Conservation (phyloP, 1,140 invertebrate genomes). For the Procambarus virginalis region DNA sequence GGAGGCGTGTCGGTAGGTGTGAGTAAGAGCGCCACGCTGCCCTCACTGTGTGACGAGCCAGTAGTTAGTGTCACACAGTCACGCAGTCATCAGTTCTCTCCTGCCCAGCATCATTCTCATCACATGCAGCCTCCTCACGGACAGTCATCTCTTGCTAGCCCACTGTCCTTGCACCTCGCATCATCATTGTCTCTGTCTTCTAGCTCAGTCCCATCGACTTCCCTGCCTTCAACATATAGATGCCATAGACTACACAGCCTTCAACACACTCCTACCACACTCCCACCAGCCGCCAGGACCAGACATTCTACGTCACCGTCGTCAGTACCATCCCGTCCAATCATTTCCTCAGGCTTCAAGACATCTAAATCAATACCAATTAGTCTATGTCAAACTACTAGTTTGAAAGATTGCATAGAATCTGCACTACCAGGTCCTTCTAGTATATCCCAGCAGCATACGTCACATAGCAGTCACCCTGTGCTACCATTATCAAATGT, state of each 20-base stretch:
- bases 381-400: conserved; percentile 3
- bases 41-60: neutral
- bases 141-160: conserved; percentile 24
- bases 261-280: conserved; percentile 13
- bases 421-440: neutral
- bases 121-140: conserved; percentile 2
- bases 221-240: neutral
- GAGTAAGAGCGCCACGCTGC: conserved; percentile 39
- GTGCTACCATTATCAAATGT: neutral
- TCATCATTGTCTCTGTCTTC: conserved; percentile 26
- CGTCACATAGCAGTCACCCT: neutral
- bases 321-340: neutral
- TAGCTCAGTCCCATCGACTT: neutral
- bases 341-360: conserved; percentile 6
- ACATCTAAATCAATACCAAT: conserved; percentile 9
- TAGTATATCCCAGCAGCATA: neutral
- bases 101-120: neutral
- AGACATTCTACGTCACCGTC: conserved; percentile 39
- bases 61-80: conserved; percentile 12
- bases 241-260: neutral
- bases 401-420: too few species aligned
- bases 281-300: neutral
- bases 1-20: neutral
- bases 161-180: conserved; percentile 14
- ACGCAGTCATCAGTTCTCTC: conserved; percentile 27